Conservation (phyloP, 30 jellyfish, hydroid and myxozoan genomes). For the Cassiopea andromeda region DNA sequence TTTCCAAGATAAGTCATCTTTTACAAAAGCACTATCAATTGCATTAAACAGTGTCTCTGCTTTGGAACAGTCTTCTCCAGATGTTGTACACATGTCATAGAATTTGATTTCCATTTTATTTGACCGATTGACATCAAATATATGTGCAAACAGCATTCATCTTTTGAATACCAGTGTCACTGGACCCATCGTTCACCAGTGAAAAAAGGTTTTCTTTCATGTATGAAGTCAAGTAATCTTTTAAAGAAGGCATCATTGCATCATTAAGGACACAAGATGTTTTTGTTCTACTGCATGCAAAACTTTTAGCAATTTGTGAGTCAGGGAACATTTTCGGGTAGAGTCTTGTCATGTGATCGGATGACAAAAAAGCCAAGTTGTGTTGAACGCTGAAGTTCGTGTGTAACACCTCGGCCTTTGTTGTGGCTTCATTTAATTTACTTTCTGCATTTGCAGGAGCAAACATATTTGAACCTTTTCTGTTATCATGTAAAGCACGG, state of each 20-base stretch:
- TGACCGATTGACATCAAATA: constrained; percentile 65
- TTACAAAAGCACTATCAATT: constrained; percentile 23
- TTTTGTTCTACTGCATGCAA: constrained; percentile 60
- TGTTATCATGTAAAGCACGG: constrained; percentile 18
- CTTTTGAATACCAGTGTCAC: constrained; percentile 79
- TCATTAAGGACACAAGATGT: constrained; percentile 58
- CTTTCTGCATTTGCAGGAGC: constrained; percentile 20
- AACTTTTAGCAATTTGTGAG: constrained; percentile 50
- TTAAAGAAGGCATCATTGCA: constrained; percentile 69
- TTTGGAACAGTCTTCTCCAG: constrained; percentile 59
- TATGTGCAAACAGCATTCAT: constrained; percentile 73
- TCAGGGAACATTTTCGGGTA: constrained; percentile 69
- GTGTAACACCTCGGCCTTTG: constrained; percentile 65
- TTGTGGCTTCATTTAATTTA: constrained; percentile 12
- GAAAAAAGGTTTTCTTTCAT: constrained; percentile 59
- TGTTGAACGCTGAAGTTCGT: constrained; percentile 76
- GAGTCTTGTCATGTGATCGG: constrained; percentile 72
- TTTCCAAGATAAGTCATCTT: constrained; percentile 37
- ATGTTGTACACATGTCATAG: constrained; percentile 68
- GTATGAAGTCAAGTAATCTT: constrained; percentile 19
- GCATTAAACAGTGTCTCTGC: constrained; percentile 55
- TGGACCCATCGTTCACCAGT: constrained; percentile 82
- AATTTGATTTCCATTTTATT: constrained; percentile 46
- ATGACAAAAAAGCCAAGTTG: constrained; percentile 64
- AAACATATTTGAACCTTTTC: constrained; percentile 27